Base-by-base conservation (phyloP, 2,113 vertebrate species). In the Pseudopipra pipra region DNA sequence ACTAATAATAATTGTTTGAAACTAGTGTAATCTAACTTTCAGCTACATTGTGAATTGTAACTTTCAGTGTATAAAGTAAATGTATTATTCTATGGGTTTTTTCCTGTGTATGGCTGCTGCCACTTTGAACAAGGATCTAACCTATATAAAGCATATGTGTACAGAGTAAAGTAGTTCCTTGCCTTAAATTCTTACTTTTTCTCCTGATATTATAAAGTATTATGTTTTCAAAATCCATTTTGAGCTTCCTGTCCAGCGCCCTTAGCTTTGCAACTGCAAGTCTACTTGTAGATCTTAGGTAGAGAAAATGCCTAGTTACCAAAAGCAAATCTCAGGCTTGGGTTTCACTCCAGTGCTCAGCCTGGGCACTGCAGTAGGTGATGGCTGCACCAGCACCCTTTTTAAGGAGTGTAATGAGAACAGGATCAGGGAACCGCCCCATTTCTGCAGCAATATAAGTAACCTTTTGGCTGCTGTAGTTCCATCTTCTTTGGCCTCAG, bases 291-390 rank as follows among this genome's bases (percentile, higher is more conserved):
- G 68, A 33, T 79, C 37, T 66, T 39, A n/a, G 37, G 12, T 52
- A 54, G 23, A 76, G n/a, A 37, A 91, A 67, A 59, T 35, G 11
- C 24, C 14, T 51, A 27, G 51, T 65, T 52, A 61, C 27, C 27
- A 47, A 62, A 82, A 88, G 23, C 30, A 56, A 39, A n/a, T 56
- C 15, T 46, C 3, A 8, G 56, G 6, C 24, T 83, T 76, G 49
- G 6, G 4, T 79, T 90, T 79, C 18, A 13, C 31, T 52, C 44
- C 33, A 21, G 28, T 22, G 74, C 44, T 83, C 46, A 76, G 49
- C 17, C 25, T 0, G 0, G n/a, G 8, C 11, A 2, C 21, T 80
- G 63, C 37, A 88, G 49, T 11, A 7, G 54, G 9, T 54, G 35
- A 14, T 23, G 14, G 18, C 82, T 92, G 44, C 12, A 37, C 30